Evolutionary conservation across 2,113 vertebrate species (phyloP).

Genomic region (Rhynchopsitta pachyrhyncha): DNA sequence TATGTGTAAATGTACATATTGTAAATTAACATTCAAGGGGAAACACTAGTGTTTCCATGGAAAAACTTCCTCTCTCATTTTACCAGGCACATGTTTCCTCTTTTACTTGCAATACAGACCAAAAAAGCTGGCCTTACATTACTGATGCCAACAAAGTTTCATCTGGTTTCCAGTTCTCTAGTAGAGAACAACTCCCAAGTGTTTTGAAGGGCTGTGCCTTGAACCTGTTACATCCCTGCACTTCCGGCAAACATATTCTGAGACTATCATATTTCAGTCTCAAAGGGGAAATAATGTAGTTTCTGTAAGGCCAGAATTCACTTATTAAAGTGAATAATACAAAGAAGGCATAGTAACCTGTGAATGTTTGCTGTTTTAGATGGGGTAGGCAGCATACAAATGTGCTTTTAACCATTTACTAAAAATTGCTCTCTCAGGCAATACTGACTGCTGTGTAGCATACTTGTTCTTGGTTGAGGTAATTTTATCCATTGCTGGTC

Average conservation of each 20-base stretch:
- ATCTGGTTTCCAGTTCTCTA: not conserved
- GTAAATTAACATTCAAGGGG: not conserved
- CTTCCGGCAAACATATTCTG: not conserved
- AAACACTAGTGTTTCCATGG: not conserved
- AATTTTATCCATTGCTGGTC: not conserved
- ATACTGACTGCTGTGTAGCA: not conserved
- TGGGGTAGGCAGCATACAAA: not conserved
- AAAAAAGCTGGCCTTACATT: not conserved
- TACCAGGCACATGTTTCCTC: not conserved
- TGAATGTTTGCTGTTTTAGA: not conserved
- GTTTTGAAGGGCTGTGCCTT: not conserved
- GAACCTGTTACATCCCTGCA: not conserved
- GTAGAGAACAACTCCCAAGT: not conserved
- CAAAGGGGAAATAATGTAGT: not conserved
- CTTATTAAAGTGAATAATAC: not conserved
- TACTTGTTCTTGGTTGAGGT: not conserved
- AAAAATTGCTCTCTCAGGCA: not conserved
- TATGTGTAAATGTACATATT: not conserved
- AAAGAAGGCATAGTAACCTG: not conserved
- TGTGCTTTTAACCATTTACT: not conserved
- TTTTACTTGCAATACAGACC: not conserved
- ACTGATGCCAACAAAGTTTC: accelerated
- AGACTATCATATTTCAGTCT: not conserved
- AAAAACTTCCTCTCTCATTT: not conserved
- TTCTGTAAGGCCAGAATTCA: not conserved